Evolutionary conservation across 23 tunicate species (phyloP).

Genomic region (Aplidium turbinatum): DNA sequence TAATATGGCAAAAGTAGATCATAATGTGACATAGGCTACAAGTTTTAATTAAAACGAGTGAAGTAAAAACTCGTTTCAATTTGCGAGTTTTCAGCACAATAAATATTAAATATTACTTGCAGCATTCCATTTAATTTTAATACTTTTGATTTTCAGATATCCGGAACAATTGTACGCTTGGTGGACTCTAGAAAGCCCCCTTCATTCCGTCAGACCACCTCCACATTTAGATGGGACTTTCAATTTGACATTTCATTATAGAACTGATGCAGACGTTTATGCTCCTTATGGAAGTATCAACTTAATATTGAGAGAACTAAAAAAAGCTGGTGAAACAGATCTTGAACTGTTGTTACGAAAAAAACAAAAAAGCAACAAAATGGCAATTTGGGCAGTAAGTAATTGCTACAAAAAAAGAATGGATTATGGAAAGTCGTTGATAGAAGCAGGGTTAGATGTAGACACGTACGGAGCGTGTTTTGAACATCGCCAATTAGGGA

Average conservation of each 20-base stretch:
- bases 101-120: no score
- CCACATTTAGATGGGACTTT: conserved; percentile 35
- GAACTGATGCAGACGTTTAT: conserved; percentile 84
- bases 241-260: conserved; percentile 82
- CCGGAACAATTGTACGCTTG: conserved; percentile 71
- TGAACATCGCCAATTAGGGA: conserved; percentile 68
- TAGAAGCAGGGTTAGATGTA: conserved; percentile 68
- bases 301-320: conserved; percentile 63
- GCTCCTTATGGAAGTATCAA: conserved; percentile 94
- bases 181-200: conserved; percentile 88
- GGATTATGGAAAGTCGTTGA: conserved; percentile 53
- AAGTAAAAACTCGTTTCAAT: no score
- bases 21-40: no score
- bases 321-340: conserved; percentile 56
- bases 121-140: neutral
- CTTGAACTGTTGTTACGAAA: conserved; percentile 53
- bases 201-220: conserved; percentile 38
- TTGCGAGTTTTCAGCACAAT: no score
- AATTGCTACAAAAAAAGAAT: conserved; percentile 52
- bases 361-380: conserved; percentile 63
- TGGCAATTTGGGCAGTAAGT: conserved; percentile 89
- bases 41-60: no score
- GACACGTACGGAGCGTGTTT: conserved; percentile 83
- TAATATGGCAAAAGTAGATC: no score
- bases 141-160: conserved; percentile 37